Percentiles rank a stretch among this genome's conserved stretches.
Conservation (phyloP, 2,113 vertebrate species). For the Pseudonaja textilis region DNA sequence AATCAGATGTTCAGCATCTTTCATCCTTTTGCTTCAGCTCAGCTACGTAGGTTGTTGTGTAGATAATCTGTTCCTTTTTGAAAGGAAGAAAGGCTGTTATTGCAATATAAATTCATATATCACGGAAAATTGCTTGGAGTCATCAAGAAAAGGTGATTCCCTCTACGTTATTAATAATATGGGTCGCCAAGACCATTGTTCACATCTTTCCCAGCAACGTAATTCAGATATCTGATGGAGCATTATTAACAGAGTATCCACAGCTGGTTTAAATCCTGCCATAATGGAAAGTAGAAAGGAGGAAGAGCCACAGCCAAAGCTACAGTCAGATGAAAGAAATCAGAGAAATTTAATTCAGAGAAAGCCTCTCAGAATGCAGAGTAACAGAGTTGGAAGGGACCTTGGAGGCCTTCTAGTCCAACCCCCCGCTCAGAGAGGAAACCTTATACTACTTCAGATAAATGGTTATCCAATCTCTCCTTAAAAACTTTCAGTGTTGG, state of each 20-base stretch:
- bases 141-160: background rate
- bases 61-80: background rate
- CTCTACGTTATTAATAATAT: too few species aligned
- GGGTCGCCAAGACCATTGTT: too few species aligned
- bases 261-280: too few species aligned
- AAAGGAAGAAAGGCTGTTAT: background rate
- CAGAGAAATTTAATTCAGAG: too few species aligned
- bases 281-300: too few species aligned
- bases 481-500: background rate
- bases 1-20: background rate
- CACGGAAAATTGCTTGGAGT: background rate
- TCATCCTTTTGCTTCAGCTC: background rate
- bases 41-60: background rate
- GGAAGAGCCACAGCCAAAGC: too few species aligned
- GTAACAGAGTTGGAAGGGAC: background rate
- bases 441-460: background rate
- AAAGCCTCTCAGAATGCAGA: too few species aligned
- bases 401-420: background rate
- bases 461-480: background rate
- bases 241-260: too few species aligned
- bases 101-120: background rate
- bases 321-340: too few species aligned
- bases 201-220: too few species aligned
- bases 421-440: background rate
- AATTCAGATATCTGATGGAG: too few species aligned